These are phyloP conservation scores for Falco berigora DNA, from an alignment of 2,797 vertebrate genomes.

Conservation along the genomic window DNA sequence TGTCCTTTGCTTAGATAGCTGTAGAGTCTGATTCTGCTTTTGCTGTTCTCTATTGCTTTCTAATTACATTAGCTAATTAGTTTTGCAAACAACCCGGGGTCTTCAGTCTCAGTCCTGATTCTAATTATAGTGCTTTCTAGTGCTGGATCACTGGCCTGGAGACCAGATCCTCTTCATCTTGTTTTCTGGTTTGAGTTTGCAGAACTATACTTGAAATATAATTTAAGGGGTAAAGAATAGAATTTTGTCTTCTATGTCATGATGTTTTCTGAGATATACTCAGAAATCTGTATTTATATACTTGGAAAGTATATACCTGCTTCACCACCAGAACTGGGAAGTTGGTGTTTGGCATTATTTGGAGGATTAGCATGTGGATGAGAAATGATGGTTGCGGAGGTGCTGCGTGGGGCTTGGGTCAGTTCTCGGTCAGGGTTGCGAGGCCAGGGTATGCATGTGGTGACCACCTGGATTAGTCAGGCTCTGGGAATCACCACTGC, in stretches of 20 bases:
- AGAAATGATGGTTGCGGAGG: neutral
- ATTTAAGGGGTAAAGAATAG: neutral
- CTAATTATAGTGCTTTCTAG: slow-evolving; percentile 18
- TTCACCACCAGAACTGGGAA: neutral
- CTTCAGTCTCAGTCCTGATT: neutral
- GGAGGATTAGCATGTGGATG: neutral
- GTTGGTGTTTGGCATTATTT: neutral
- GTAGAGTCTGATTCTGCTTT: neutral
- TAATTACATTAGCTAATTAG: slow-evolving; percentile 44
- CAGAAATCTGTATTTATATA: no score
- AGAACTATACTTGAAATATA: neutral
- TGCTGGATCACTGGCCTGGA: neutral
- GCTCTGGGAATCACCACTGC: accelerated
- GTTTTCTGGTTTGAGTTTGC: neutral
- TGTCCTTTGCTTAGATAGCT: slow-evolving; percentile 7
- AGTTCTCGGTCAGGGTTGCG: neutral
- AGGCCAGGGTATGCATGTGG: neutral
- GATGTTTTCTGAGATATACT: neutral
- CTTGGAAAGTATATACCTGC: neutral
- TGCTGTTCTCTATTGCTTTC: slow-evolving; percentile 20
- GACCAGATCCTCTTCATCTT: neutral
- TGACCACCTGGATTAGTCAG: neutral
- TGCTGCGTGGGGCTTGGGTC: neutral
- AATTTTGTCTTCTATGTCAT: neutral
- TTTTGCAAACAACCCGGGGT: neutral